These are phyloP conservation scores for Trichomycterus rosablanca DNA, from an alignment of 2,113 vertebrate genomes.

Conservation along the genomic window DNA sequence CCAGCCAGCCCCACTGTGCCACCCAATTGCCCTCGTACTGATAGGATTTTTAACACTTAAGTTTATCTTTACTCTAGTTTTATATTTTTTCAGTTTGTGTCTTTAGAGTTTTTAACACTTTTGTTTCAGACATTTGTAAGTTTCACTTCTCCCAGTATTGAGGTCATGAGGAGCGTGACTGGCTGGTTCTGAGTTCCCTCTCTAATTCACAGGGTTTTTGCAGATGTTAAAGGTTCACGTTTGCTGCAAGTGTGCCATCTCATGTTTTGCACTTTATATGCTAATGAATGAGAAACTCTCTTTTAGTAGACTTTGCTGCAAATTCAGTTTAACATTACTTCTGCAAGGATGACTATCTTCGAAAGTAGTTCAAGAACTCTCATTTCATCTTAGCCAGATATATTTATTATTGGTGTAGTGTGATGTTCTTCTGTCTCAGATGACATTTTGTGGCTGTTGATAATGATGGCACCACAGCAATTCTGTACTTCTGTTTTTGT, in stretches of 20 bases:
- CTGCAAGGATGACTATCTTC: not conserved
- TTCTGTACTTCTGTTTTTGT: slow-evolving; percentile 1
- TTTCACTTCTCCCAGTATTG: not conserved
- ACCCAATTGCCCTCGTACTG: too few species aligned
- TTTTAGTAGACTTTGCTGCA: too few species aligned
- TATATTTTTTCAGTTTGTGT: not conserved
- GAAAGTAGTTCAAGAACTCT: too few species aligned
- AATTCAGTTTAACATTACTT: too few species aligned
- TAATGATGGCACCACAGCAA: not conserved
- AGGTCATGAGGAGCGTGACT: not conserved
- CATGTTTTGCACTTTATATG: slow-evolving; percentile 10
- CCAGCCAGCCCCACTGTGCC: too few species aligned
- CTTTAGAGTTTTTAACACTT: too few species aligned
- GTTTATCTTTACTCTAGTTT: not conserved
- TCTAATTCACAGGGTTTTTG: not conserved
- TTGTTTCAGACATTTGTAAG: not conserved
- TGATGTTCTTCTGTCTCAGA: not conserved
- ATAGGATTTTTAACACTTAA: not conserved
- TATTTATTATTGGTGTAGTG: too few species aligned
- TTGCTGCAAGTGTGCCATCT: slow-evolving; percentile 14
- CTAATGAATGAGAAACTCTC: slow-evolving; percentile 12
- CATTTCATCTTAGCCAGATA: too few species aligned
- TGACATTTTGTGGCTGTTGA: not conserved
- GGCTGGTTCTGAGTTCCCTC: not conserved
- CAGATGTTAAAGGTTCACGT: not conserved